A percentile compares a stretch with the other conserved stretches of the same genome.
phyloP scores from a whole-genome alignment of 2,888 invertebrate genomes.

The Hydriomena furcata region DNA sequence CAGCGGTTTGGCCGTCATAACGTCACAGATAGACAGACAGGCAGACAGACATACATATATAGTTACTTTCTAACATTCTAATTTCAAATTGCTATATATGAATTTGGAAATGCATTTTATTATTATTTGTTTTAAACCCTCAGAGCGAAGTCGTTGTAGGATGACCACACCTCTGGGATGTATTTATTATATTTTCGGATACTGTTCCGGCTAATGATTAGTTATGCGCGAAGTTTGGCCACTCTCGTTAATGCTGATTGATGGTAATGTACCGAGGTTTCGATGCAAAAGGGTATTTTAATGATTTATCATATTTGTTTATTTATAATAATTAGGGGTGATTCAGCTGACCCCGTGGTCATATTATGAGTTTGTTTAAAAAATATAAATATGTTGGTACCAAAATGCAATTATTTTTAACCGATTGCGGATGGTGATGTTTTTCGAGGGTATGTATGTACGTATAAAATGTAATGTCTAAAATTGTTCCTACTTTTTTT shows the following conservation, averaged over 20 bases:
- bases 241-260: conserved; percentile 47
- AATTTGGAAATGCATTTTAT: conserved; percentile 19
- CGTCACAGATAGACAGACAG: no score
- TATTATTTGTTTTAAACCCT: conserved; percentile 12
- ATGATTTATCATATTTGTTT: conserved; percentile 24
- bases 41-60: no score
- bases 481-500: no score
- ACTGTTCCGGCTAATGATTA: conserved; percentile 46
- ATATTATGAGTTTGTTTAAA: conserved; percentile 20
- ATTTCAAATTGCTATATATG: conserved; percentile 12
- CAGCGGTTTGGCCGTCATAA: no score
- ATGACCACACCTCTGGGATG: conserved; percentile 38
- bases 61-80: no score
- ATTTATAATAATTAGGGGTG: conserved; percentile 18
- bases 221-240: conserved; percentile 47
- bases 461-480: no score
- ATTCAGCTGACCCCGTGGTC: conserved; percentile 9
- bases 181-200: conserved; percentile 44
- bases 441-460: no score
- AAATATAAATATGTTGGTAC: neutral
- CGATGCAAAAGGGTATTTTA: conserved; percentile 25
- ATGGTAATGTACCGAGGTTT: conserved; percentile 35
- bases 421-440: no score
- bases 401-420: no score
- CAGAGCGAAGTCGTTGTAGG: conserved; percentile 7